These are phyloP conservation scores for Sericinus montela DNA, from an alignment of 2,888 invertebrate species.

Conservation along the genomic window DNA sequence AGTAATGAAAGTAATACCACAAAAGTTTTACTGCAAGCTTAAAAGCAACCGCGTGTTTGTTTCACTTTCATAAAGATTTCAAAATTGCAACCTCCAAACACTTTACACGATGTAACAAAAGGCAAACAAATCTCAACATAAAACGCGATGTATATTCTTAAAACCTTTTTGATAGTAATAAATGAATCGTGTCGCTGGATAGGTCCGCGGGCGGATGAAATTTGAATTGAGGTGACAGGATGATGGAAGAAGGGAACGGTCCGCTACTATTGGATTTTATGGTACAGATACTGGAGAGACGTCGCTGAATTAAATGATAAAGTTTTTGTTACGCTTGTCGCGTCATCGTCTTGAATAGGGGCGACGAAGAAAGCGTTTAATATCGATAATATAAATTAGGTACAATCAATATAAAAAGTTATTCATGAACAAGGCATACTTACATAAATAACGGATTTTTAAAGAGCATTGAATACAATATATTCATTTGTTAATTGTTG, in stretches of 20 bases:
- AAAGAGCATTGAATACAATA: too few species aligned
- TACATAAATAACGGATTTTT: too few species aligned
- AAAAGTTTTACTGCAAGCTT: too few species aligned
- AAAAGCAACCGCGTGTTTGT: neutral
- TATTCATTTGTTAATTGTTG: too few species aligned
- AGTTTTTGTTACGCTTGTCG: constrained; percentile 7
- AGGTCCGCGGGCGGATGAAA: constrained; percentile 1
- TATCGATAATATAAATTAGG: too few species aligned
- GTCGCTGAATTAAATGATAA: constrained; percentile 8
- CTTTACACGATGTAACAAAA: too few species aligned
- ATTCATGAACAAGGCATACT: too few species aligned
- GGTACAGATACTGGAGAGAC: neutral
- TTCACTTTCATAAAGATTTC: too few species aligned
- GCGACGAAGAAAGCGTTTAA: neutral
- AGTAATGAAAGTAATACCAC: too few species aligned
- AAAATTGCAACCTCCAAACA: too few species aligned
- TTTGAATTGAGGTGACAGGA: constrained; percentile 17
- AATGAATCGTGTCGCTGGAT: constrained; percentile 6
- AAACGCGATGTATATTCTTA: neutral
- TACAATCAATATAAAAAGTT: too few species aligned
- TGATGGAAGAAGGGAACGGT: constrained; percentile 11
- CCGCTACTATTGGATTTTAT: constrained; percentile 1
- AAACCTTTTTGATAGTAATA: constrained; percentile 7
- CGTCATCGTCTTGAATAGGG: neutral
- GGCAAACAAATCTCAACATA: neutral